Evolutionary conservation across 2,888 invertebrate species (phyloP), one percentile per base, ranked within the genome.

Genomic region (Thalpophila matura): DNA sequence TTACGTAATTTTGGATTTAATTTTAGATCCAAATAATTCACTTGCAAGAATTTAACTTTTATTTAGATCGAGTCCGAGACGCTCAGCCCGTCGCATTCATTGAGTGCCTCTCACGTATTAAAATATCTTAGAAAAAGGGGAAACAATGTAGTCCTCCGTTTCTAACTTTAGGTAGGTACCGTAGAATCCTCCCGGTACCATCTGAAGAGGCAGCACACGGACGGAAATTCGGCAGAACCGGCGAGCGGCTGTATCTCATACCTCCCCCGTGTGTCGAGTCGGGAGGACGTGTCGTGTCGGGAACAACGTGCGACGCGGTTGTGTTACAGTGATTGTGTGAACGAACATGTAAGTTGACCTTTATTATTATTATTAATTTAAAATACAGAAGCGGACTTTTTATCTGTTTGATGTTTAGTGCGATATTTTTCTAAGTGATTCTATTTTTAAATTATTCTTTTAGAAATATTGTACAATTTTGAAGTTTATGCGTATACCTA

Each of bases 191-290:
- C 24, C n/a, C 9, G 26, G 12, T 49, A 22, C 4, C 24, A 53
- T 74, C 49, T 74, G 60, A 16, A 74, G 49, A 47, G 43, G 9
- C 72, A 26, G 65, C 45, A 56, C 20, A 29, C 26, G 27, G 31
- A 42, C 50, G 45, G 58, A 70, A 70, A 72, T 70, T 70, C 67
- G 74, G 70, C 35, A 45, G 71, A 37, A 42, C 58, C 42, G 50
- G 66, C 47, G 20, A 47, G 40, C 57, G 42, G 38, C 37, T 27
- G 50, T 74, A 47, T 74, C 42, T 74, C 78, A 82, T 77, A 81
- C 79, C 86, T 82, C 82, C 77, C 77, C 80, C 70, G 86, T 81
- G 80, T 65, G 73, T 68, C 74, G 77, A 64, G 72, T 58, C 67
- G 81, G 78, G 74, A 74, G 83, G 79, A 78, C 84, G 85, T 77